These are phyloP conservation scores for Drosophila suzukii DNA, from an alignment of 1,140 invertebrate genomes.

Conservation along the genomic window DNA sequence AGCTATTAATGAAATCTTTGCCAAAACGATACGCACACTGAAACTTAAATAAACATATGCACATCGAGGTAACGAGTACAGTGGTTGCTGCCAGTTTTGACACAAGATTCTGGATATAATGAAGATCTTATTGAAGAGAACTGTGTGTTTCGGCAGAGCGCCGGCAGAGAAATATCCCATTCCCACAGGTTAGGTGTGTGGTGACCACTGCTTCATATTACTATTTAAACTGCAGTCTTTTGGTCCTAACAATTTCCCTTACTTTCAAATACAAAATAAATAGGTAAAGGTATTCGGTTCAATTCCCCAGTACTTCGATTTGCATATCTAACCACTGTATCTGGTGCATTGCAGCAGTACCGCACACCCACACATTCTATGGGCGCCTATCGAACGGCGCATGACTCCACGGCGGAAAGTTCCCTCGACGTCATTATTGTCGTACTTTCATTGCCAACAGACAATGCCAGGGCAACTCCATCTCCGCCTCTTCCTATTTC, in stretches of 20 bases:
- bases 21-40: constrained; percentile 64
- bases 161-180: too few relatives aligned
- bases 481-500: constrained; percentile 16
- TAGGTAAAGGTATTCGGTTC: neutral
- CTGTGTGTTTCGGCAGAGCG: too few relatives aligned
- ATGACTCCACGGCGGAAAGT: constrained; percentile 52
- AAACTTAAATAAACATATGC: constrained; percentile 32
- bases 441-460: constrained; percentile 81
- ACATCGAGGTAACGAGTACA: neutral
- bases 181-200: too few relatives aligned
- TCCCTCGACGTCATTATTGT: constrained; percentile 58
- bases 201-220: too few relatives aligned
- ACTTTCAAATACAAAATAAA: neutral
- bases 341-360: constrained; percentile 12
- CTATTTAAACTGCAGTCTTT: too few relatives aligned
- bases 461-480: constrained; percentile 78
- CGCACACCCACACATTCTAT: constrained; percentile 11
- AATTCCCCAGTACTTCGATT: neutral
- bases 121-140: too few relatives aligned
- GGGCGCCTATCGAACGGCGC: constrained; percentile 56
- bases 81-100: neutral
- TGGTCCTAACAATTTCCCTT: too few relatives aligned
- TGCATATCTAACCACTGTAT: constrained; percentile 10
- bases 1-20: constrained; percentile 77
- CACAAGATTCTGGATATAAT: neutral